A percentile compares a stretch with the other conserved stretches of the same genome.
Evolutionary conservation across 2,888 invertebrate genomes (phyloP).

Genomic region (Dolomedes plantarius): DNA sequence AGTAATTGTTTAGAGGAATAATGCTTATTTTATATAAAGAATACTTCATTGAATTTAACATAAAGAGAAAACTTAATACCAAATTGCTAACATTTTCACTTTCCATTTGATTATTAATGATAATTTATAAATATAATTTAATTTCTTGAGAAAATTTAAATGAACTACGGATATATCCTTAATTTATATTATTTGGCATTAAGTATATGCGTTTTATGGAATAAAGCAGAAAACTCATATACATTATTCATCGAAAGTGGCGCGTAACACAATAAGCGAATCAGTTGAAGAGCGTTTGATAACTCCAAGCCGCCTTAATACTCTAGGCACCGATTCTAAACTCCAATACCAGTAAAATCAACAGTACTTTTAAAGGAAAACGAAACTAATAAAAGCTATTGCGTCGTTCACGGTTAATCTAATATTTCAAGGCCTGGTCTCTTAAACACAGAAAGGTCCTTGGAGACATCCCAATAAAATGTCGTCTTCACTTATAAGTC

Average conservation of each 20-base stretch:
- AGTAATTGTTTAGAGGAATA: too few species aligned
- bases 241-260: neutral
- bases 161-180: too few species aligned
- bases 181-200: too few species aligned
- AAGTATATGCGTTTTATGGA: too few species aligned
- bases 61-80: too few species aligned
- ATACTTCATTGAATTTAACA: too few species aligned
- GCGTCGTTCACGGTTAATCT: conserved; percentile 31
- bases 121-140: too few species aligned
- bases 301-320: neutral
- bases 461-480: conserved; percentile 35
- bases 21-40: too few species aligned
- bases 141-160: too few species aligned
- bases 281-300: neutral
- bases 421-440: conserved; percentile 20
- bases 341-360: conserved; percentile 4
- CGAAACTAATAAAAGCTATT: conserved; percentile 36
- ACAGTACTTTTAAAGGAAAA: conserved; percentile 17
- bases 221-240: neutral
- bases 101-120: too few species aligned
- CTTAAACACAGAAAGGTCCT: conserved; percentile 27
- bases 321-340: neutral
- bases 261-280: neutral
- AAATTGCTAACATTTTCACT: too few species aligned
- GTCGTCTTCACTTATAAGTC: conserved; percentile 16